These are phyloP conservation scores for Oophaga sylvatica DNA, from an alignment of 2,797 vertebrate species.

Conservation along the genomic window DNA sequence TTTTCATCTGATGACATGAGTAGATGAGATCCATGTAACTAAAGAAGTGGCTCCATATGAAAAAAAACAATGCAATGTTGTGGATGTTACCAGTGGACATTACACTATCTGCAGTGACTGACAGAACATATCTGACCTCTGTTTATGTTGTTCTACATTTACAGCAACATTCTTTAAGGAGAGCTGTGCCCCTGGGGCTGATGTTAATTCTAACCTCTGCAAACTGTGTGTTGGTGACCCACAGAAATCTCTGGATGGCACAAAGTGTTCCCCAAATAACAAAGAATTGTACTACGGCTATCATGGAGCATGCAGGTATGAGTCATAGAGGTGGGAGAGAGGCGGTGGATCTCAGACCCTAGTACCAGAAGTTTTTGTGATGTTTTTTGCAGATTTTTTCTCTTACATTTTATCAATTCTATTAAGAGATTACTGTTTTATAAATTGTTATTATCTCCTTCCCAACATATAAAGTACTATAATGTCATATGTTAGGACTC, in stretches of 20 bases:
- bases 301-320: slow-evolving; percentile 68
- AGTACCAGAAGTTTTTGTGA: neutral
- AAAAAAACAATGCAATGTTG: no score
- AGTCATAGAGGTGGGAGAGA: neutral
- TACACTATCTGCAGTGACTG: neutral
- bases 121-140: neutral
- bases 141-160: neutral
- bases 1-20: neutral
- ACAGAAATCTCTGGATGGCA: neutral
- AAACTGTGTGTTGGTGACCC: slow-evolving; percentile 65
- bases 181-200: slow-evolving; percentile 71
- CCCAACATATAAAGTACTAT: no score
- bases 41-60: neutral
- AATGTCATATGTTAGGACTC: no score
- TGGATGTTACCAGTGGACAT: neutral
- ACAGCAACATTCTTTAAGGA: slow-evolving; percentile 66
- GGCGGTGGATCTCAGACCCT: neutral
- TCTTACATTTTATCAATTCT: no score
- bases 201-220: slow-evolving; percentile 67
- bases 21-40: neutral
- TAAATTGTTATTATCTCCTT: no score
- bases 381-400: no score
- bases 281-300: slow-evolving; percentile 68
- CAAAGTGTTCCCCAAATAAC: slow-evolving; percentile 66
- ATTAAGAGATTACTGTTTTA: no score